phyloP scores from a whole-genome alignment of 2,888 invertebrate species.

The Pyrrhosoma nymphula region DNA sequence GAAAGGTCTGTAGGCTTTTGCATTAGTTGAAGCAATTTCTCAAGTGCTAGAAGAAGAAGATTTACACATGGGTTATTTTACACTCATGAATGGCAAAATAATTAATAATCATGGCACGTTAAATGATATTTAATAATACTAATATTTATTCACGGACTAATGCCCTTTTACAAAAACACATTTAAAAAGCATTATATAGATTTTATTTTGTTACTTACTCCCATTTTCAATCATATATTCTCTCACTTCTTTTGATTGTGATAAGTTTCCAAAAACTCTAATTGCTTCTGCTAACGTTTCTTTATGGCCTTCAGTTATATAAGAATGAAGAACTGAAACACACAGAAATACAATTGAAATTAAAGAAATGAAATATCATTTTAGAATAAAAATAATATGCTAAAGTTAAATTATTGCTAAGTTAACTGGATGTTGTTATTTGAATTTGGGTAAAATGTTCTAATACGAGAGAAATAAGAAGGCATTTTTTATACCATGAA shows the following conservation, averaged over 20 bases:
- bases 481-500: no score
- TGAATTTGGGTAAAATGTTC: no score
- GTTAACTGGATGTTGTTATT: no score
- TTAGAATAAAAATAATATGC: no score
- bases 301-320: conserved; percentile 76
- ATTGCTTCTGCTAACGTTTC: conserved; percentile 85
- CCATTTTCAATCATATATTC: conserved; percentile 85
- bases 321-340: conserved; percentile 70
- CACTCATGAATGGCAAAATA: background rate
- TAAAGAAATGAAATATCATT: no score
- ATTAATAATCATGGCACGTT: no score
- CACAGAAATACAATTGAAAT: background rate
- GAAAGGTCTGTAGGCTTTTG: background rate
- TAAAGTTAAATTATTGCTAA: no score
- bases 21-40: conserved; percentile 27
- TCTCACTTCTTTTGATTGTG: conserved; percentile 84
- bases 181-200: background rate
- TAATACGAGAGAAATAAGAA: no score
- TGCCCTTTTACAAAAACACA: background rate
- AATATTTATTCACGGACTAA: background rate
- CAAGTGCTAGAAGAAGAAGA: conserved; percentile 39
- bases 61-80: conserved; percentile 29
- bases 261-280: conserved; percentile 90
- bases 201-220: conserved; percentile 77
- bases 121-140: no score